A percentile compares a stretch with the other conserved stretches of the same genome.
phyloP scores from a whole-genome alignment of 2,888 invertebrate species.

The Harpagoxenus sublaevis region DNA sequence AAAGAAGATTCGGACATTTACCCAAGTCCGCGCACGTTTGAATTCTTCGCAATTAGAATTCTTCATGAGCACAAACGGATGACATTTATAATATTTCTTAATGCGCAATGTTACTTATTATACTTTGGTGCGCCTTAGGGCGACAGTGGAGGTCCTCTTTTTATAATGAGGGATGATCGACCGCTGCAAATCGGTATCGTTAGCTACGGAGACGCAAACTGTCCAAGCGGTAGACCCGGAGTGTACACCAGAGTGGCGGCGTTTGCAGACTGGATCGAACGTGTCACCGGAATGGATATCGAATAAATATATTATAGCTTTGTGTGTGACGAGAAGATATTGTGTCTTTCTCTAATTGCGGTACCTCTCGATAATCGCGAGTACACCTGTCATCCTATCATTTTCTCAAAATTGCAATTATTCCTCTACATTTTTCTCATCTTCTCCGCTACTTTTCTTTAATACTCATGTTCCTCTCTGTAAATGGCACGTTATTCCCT shows the following conservation, averaged over 20 bases:
- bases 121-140: constrained; percentile 61
- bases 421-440: not conserved
- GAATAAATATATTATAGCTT: not conserved
- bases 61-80: not conserved
- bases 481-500: not conserved
- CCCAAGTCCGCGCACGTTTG: not conserved
- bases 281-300: constrained; percentile 64
- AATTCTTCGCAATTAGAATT: not conserved
- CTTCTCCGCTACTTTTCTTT: not conserved
- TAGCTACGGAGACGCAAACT: constrained; percentile 70
- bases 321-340: not conserved
- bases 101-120: not conserved
- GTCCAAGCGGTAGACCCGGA: constrained; percentile 68
- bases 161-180: constrained; percentile 47
- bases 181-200: constrained; percentile 73
- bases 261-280: constrained; percentile 66
- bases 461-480: not conserved
- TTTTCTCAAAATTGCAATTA: not conserved
- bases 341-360: not conserved
- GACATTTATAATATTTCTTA: not conserved
- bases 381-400: not conserved
- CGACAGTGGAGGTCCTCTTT: constrained; percentile 76
- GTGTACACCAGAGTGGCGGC: constrained; percentile 69
- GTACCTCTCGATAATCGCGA: not conserved
- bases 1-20: not conserved